Evolutionary conservation across 1,140 invertebrate genomes (phyloP), one percentile per base, ranked within the genome.

Genomic region (Drosophila auraria): DNA sequence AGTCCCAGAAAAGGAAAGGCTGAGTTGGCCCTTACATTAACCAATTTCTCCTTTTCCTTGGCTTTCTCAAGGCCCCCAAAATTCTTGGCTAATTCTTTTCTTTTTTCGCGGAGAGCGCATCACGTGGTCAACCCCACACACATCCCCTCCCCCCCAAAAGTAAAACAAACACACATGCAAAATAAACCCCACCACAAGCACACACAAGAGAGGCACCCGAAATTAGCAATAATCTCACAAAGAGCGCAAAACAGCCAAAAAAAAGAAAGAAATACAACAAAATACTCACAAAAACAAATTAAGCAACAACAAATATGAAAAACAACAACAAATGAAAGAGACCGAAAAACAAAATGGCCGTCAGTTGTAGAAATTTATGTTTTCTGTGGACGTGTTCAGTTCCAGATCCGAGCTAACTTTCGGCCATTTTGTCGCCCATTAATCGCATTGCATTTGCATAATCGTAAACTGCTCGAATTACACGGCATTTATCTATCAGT

Each of bases 321-420:
- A 65, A 70, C 30, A 57, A 76, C 20, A 73, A 44, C 69, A 54
- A 38, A 58, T 60, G 50, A 69, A 66, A 72, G 44, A 56, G 51
- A 25, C 42, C 50, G 36, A 42, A 69, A 74, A 76, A 87, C 86
- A 89, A 89, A 89, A 89, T 89, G 84, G 84, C 86, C 70, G 84
- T 50, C 78, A 81, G 80, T 71, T 83, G 59, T 42, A 50, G 49
- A 65, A 76, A 70, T 44, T 57, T n/a, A 40, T 57, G 54, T 40
- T 57, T 61, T 71, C 38, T 62, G 75, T 69, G 62, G 77, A 89
- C 84, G 84, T 87, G 84, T 71, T 78, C 45, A 42, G 64, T 50
- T 50, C 27, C 17, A 58, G 17, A 36, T 53, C 14, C 17, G 50
- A 42, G 5, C 33, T 25, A 60, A 27, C 36, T 61, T 44, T 62